These are phyloP conservation scores for Halyomorpha halys DNA, from an alignment of 1,140 invertebrate genomes.

Conservation along the genomic window DNA sequence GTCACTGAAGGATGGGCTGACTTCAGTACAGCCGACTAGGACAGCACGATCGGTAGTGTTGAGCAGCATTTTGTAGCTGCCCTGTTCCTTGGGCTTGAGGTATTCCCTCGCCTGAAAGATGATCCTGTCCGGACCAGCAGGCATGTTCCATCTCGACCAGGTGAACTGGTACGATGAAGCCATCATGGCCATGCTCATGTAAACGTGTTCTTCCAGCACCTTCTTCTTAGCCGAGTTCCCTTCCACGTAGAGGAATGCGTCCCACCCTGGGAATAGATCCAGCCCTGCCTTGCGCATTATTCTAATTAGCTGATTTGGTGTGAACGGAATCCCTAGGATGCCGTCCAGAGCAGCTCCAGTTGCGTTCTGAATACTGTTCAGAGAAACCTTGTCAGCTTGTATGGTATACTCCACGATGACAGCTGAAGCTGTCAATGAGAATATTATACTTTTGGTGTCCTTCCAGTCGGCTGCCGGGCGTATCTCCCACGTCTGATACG, in stretches of 20 bases:
- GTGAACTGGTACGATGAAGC: constrained; percentile 67
- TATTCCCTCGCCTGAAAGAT: constrained; percentile 62
- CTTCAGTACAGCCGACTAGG: constrained; percentile 57
- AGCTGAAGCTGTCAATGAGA: constrained; percentile 55
- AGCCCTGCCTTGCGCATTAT: constrained; percentile 63
- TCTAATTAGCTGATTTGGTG: constrained; percentile 40
- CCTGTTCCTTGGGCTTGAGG: constrained; percentile 42
- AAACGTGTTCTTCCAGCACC: constrained; percentile 64
- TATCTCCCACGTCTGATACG: constrained; percentile 76
- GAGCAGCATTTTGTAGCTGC: constrained; percentile 45
- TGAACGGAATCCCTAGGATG: constrained; percentile 45
- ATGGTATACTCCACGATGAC: constrained; percentile 57
- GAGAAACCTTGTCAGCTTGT: constrained; percentile 36
- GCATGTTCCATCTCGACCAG: constrained; percentile 79
- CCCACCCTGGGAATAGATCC: constrained; percentile 79
- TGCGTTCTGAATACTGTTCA: constrained; percentile 47
- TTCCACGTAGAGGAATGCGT: constrained; percentile 73
- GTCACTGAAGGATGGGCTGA: constrained; percentile 51
- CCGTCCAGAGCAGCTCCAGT: constrained; percentile 43
- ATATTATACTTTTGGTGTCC: constrained; percentile 40
- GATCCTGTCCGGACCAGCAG: constrained; percentile 51
- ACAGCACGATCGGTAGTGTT: constrained; percentile 50
- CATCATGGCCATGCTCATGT: constrained; percentile 70
- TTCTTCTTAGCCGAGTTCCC: constrained; percentile 60
- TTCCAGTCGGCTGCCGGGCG: constrained; percentile 50